Evolutionary conservation across 2,797 vertebrate species (phyloP).

Genomic region (Rhabdomys pumilio): DNA sequence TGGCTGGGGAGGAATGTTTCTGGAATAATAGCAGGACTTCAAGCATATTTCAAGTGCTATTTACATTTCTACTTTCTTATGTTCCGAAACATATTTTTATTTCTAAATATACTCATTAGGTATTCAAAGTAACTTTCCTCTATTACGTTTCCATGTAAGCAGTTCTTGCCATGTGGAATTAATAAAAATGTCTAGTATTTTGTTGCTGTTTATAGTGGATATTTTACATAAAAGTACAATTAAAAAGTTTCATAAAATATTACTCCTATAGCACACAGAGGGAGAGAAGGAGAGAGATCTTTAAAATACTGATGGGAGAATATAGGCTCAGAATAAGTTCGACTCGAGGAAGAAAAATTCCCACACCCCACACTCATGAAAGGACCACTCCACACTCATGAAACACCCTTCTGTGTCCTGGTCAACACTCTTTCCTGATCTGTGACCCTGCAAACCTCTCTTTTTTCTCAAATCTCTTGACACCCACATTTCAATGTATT

Average conservation of each 20-base stretch:
- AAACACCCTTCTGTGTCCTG: neutral
- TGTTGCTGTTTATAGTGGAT: slow-evolving; percentile 49
- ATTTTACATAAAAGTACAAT: neutral
- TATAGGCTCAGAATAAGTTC: slow-evolving; percentile 8
- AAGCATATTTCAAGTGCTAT: slow-evolving; percentile 26
- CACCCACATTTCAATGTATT: neutral
- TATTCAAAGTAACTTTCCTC: slow-evolving; percentile 55
- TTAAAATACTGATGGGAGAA: slow-evolving; percentile 13
- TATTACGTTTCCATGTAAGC: slow-evolving; percentile 43
- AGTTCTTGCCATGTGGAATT: slow-evolving; percentile 22
- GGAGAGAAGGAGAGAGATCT: neutral
- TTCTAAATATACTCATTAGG: slow-evolving; percentile 44
- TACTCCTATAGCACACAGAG: neutral
- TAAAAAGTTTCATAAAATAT: neutral
- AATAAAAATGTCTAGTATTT: slow-evolving; percentile 37
- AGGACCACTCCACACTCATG: neutral
- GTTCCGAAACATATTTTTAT: slow-evolving; percentile 46
- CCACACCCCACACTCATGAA: neutral
- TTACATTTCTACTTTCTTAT: slow-evolving; percentile 39
- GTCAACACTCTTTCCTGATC: neutral
- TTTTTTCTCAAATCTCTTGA: slow-evolving; percentile 25
- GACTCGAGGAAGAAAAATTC: neutral
- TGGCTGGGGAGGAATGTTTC: slow-evolving; percentile 40
- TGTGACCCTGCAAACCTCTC: neutral
- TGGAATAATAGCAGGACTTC: neutral